A percentile compares a stretch with the other conserved stretches of the same genome.
Conservation (phyloP, 1,140 invertebrate species). For the Octopus bimaculoides region DNA sequence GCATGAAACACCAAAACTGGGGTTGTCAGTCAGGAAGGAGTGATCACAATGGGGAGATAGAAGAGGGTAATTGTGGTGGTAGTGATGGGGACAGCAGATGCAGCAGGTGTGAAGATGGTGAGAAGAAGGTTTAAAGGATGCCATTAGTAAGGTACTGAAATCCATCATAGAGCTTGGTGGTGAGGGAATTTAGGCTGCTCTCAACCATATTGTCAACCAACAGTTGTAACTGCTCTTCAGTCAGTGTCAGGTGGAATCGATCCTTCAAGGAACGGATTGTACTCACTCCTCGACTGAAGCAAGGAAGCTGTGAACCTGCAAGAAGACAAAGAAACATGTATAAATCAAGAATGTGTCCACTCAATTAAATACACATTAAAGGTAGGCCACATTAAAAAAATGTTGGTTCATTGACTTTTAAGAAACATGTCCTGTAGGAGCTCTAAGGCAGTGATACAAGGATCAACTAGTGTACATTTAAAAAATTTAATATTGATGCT, state of each 20-base stretch:
- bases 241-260: constrained; percentile 90
- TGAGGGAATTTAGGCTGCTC: constrained; percentile 90
- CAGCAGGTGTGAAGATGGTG: neutral
- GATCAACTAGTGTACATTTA: no score
- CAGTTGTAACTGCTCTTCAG: constrained; percentile 91
- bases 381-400: no score
- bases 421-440: no score
- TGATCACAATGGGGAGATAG: no score
- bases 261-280: constrained; percentile 84
- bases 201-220: constrained; percentile 92
- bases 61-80: no score
- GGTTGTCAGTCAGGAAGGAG: no score
- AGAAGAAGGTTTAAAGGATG: constrained; percentile 64
- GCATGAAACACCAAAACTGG: no score
- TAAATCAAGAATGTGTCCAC: neutral
- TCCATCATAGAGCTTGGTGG: constrained; percentile 96
- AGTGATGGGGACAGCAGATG: no score
- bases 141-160: constrained; percentile 99
- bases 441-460: no score
- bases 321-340: constrained; percentile 25
- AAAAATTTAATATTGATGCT: no score
- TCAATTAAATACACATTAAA: neutral
- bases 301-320: constrained; percentile 90
- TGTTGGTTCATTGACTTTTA: no score
- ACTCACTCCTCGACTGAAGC: constrained; percentile 85